Evolutionary conservation across 2,797 vertebrate species (phyloP).

Genomic region (Cynopterus sphinx): DNA sequence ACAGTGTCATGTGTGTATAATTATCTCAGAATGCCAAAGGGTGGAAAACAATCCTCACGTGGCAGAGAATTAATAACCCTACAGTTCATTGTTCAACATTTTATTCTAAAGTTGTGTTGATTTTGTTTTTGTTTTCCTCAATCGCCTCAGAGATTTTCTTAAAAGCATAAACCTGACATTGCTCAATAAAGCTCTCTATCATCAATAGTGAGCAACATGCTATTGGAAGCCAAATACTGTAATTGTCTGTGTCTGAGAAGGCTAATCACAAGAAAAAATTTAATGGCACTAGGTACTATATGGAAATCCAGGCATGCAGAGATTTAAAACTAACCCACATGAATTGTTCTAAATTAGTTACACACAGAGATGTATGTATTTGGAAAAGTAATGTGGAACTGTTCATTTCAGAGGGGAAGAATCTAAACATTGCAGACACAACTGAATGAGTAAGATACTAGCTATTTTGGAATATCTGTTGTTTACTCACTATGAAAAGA

Average conservation of each 20-base stretch:
- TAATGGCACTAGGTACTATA: background rate
- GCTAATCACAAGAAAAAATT: background rate
- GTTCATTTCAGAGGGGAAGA: conserved; percentile 29
- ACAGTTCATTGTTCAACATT: conserved; percentile 53
- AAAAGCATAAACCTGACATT: background rate
- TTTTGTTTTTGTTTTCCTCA: conserved; percentile 15
- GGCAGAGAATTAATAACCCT: conserved; percentile 54
- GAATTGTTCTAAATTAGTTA: conserved; percentile 23
- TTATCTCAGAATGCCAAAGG: conserved; percentile 57
- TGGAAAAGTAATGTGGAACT: background rate
- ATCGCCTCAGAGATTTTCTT: conserved; percentile 12
- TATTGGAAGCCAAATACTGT: conserved; percentile 33
- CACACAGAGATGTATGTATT: background rate
- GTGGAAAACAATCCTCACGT: conserved; percentile 36
- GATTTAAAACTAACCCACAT: background rate
- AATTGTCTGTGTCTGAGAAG: conserved; percentile 6
- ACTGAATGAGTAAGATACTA: conserved; percentile 20
- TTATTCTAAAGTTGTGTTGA: conserved; percentile 15
- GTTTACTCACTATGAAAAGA: conserved; percentile 42
- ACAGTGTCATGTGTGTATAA: background rate
- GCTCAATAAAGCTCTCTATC: background rate
- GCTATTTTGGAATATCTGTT: conserved; percentile 47
- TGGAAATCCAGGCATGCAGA: background rate
- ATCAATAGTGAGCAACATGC: background rate
- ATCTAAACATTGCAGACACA: background rate